A percentile compares a stretch with the other conserved stretches of the same genome.
These are phyloP conservation scores for Heliornis fulica DNA, from an alignment of 2,113 vertebrate species.

Conservation along the genomic window DNA sequence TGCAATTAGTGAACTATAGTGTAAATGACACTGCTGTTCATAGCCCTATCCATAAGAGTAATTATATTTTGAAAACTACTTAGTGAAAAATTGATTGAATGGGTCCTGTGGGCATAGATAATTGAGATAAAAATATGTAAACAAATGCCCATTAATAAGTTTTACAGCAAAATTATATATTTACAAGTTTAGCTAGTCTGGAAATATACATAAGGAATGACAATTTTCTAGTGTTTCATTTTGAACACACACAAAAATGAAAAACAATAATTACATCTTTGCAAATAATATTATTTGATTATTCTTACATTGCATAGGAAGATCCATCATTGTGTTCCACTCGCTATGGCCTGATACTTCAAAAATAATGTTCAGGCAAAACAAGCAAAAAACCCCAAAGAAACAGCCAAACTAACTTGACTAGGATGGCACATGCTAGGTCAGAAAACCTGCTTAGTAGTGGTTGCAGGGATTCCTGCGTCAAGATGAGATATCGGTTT, in stretches of 20 bases:
- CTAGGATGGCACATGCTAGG: neutral
- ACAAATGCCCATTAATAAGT: conserved; percentile 76
- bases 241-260: neutral
- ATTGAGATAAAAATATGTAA: conserved; percentile 82
- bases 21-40: conserved; percentile 79
- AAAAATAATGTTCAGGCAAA: neutral
- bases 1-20: conserved; percentile 80
- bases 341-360: neutral
- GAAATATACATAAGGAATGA: conserved; percentile 3
- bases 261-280: neutral
- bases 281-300: neutral
- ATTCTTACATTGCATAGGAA: neutral
- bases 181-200: conserved; percentile 43
- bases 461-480: neutral
- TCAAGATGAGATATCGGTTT: neutral
- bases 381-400: neutral
- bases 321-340: neutral
- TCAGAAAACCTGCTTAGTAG: neutral
- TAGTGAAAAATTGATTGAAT: conserved; percentile 82
- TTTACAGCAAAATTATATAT: conserved; percentile 65
- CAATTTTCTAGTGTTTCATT: neutral
- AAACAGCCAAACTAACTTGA: rapidly evolving
- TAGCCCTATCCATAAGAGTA: conserved; percentile 78
- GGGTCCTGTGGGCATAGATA: conserved; percentile 77
- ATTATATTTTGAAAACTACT: conserved; percentile 83